Evolutionary conservation across 2,797 vertebrate genomes (phyloP).

Genomic region (Pristis pectinata): DNA sequence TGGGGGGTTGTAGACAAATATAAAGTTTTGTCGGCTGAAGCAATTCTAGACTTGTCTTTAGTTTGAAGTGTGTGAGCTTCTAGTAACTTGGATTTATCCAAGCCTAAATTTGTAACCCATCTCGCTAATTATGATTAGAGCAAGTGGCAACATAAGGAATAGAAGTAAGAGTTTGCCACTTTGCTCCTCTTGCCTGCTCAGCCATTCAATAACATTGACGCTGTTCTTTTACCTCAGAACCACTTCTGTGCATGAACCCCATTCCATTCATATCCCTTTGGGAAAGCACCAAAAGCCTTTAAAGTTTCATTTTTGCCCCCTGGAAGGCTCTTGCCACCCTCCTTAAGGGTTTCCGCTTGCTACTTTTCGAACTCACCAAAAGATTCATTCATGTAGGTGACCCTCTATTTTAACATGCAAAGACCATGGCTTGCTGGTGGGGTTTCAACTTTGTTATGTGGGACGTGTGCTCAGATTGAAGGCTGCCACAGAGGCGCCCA

Average conservation of each 20-base stretch:
- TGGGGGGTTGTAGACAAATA: no score
- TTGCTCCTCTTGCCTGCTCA: no score
- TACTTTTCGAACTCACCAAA: not conserved
- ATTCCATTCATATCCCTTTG: no score
- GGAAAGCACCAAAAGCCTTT: no score
- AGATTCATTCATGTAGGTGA: not conserved
- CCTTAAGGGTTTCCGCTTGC: not conserved
- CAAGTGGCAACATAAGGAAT: no score
- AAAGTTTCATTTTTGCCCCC: no score
- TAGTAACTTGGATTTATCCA: not conserved
- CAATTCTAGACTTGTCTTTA: not conserved
- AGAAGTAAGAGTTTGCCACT: no score
- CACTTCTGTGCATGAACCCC: no score
- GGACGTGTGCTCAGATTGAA: not conserved
- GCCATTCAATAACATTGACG: no score
- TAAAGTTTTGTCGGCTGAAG: not conserved
- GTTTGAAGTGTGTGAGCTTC: no score
- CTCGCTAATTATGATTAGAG: no score
- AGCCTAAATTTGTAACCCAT: not conserved
- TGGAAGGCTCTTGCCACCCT: not conserved
- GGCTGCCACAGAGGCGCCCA: not conserved
- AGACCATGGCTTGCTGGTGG: not conserved
- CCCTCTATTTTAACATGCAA: not conserved
- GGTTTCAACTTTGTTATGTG: not conserved
- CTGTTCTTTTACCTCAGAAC: no score